Evolutionary conservation across 2,113 vertebrate species (phyloP).

Genomic region (Tretioscincus oriximinensis): DNA sequence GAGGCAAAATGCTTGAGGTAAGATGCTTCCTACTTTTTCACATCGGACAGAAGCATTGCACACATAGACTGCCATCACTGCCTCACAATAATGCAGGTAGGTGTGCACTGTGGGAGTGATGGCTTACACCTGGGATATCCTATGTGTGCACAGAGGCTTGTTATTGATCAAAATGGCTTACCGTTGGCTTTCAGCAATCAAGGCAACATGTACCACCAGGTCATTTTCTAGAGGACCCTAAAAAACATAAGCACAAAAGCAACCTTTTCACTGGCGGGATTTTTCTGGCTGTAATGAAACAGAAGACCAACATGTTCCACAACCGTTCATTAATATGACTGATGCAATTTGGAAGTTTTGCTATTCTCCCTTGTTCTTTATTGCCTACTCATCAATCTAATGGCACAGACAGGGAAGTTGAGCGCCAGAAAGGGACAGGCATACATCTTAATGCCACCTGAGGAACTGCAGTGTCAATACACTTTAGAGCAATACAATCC

Average conservation of each 20-base stretch:
- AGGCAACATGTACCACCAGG: conserved; percentile 88
- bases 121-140: too few species aligned
- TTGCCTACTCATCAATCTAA: conserved; percentile 51
- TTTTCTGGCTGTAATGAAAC: conserved; percentile 4
- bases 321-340: conserved; percentile 38
- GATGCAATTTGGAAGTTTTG: conserved; percentile 1
- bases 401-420: conserved; percentile 34
- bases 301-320: conserved; percentile 29
- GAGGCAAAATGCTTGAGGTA: too few species aligned
- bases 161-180: conserved; percentile 64
- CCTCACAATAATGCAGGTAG: too few species aligned
- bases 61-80: too few species aligned
- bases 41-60: too few species aligned
- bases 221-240: conserved; percentile 97
- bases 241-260: conserved; percentile 44
- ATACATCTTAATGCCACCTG: conserved; percentile 37
- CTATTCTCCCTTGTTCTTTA: conserved; percentile 14
- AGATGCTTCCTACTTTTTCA: too few species aligned
- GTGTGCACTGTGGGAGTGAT: too few species aligned
- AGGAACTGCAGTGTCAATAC: conserved; percentile 32
- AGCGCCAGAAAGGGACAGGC: conserved; percentile 31
- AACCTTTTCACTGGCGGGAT: conserved; percentile 15
- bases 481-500: conserved; percentile 39
- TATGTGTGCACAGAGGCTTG: not conserved
- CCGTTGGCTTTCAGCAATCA: conserved; percentile 97